Percentiles rank a stretch among this genome's conserved stretches.
These are phyloP conservation scores for Macrophya annulata DNA, from an alignment of 2,888 invertebrate genomes.

Conservation along the genomic window DNA sequence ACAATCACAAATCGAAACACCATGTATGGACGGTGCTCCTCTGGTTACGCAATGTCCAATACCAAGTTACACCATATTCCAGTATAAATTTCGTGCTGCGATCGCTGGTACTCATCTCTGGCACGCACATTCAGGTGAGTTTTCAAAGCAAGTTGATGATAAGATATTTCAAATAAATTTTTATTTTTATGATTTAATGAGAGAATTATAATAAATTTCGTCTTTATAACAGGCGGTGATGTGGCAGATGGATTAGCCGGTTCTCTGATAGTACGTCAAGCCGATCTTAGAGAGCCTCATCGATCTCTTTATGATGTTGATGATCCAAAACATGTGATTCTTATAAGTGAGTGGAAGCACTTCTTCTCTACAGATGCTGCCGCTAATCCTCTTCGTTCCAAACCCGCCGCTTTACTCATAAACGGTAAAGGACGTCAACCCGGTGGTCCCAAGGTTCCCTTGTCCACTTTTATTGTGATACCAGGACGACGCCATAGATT, in stretches of 20 bases:
- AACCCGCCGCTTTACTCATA: slow-evolving; percentile 83
- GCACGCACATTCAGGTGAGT: slow-evolving; percentile 83
- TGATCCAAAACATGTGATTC: slow-evolving; percentile 85
- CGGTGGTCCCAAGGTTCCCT: slow-evolving; percentile 75
- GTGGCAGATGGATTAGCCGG: slow-evolving; percentile 87
- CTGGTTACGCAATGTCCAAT: slow-evolving; percentile 91
- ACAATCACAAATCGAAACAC: slow-evolving; percentile 82
- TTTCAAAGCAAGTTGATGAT: not conserved
- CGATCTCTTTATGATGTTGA: slow-evolving; percentile 87
- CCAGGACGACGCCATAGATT: slow-evolving; percentile 85
- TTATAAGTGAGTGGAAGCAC: slow-evolving; percentile 88
- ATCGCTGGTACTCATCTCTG: slow-evolving; percentile 88
- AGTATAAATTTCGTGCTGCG: slow-evolving; percentile 87
- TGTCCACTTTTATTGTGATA: slow-evolving; percentile 81
- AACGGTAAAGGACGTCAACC: slow-evolving; percentile 84
- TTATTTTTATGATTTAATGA: not conserved
- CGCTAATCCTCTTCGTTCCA: slow-evolving; percentile 79
- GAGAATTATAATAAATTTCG: not conserved
- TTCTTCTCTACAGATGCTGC: slow-evolving; percentile 76
- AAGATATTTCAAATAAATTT: not conserved
- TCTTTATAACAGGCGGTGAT: slow-evolving; percentile 81
- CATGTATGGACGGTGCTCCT: slow-evolving; percentile 89
- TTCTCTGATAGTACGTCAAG: slow-evolving; percentile 86
- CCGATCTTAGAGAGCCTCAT: slow-evolving; percentile 83
- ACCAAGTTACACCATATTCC: slow-evolving; percentile 85